Conservation (phyloP, 1,140 invertebrate species). For the Aphaenogaster rudis region DNA sequence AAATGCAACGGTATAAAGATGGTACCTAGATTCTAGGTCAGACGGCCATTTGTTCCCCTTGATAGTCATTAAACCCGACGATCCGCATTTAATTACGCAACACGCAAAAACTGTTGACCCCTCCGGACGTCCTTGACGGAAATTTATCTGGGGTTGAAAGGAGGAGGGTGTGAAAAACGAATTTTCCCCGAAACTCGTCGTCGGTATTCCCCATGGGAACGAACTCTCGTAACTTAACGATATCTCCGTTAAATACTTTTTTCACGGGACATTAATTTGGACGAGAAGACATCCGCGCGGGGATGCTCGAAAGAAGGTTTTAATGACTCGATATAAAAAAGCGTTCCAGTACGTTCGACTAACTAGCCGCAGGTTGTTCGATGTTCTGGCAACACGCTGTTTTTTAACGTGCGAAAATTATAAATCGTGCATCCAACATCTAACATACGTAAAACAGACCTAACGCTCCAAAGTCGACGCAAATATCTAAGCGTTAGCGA, state of each 20-base stretch:
- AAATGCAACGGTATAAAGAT: neutral
- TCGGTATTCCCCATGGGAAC: slow-evolving; percentile 45
- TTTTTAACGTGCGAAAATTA: neutral
- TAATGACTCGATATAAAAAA: slow-evolving; percentile 32
- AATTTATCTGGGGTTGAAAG: slow-evolving; percentile 71
- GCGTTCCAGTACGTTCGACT: slow-evolving; percentile 9
- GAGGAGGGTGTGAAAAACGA: slow-evolving; percentile 64
- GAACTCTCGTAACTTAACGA: slow-evolving; percentile 63
- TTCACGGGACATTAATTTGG: slow-evolving; percentile 65
- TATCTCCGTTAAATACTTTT: slow-evolving; percentile 68
- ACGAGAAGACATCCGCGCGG: slow-evolving; percentile 3
- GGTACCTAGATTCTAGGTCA: neutral
- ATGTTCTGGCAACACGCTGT: neutral
- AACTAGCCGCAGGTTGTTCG: neutral
- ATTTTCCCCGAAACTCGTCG: slow-evolving; percentile 49
- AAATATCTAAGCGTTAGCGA: neutral
- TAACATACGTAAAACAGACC: neutral
- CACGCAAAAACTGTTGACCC: slow-evolving; percentile 64
- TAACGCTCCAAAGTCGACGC: neutral
- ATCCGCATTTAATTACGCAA: slow-evolving; percentile 67
- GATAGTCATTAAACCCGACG: slow-evolving; percentile 49
- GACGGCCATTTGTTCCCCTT: slow-evolving; percentile 32
- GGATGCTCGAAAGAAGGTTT: slow-evolving; percentile 3
- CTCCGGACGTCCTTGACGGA: slow-evolving; percentile 62
- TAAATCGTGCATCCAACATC: neutral